Base-by-base conservation (phyloP, 2,888 invertebrate genomes). In the Pammene aurita region DNA sequence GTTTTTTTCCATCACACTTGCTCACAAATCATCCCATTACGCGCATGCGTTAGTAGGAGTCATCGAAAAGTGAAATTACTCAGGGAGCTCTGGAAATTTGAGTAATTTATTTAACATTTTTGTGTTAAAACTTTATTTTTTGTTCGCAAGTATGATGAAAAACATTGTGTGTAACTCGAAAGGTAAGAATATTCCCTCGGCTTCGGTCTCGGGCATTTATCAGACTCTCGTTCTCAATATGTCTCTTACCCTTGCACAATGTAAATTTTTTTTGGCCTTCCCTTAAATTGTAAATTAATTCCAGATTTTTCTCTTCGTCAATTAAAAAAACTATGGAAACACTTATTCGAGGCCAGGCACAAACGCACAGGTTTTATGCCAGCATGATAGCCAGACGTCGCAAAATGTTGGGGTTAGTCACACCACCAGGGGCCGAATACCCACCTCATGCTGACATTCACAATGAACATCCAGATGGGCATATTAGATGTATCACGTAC, bases 301-400 rank as follows among this genome's bases (percentile, higher is more conserved):
- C 26, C 79, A 96, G 96, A 80, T 94, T 94, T 73, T 75, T 96
- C 70, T 90, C 88, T 41, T 94, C 96, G 5, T 93, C 93, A 18
- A 96, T 94, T 75, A 91, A 89, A 70, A 94, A 94, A 72, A 93
- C 94, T n/a, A 94, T 97, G 74, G 84, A 94, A 63, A 93, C 94
- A 67, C 81, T 97, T 67, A 83, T 94, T 34, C 94, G 95, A 11
- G 96, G 96, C 0, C 95, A 96, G 84, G 84, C 86, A 5, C 95
- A 95, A 82, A 96, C 96, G 0, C 97, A 97, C 79, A 84, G 93
- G 70, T 84, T 96, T 46, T 97, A 97, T 80, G 94, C 94, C 63
- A 90, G 93, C 66, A 93, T 97, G 41, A 94, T 96, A 66, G 89
- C 93, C 0, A 93, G 94, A 55, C 93, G 94, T 57, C 84, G 91